Percentiles rank a stretch among this genome's conserved stretches.
Conservation (phyloP, 1,140 invertebrate genomes). For the Aphis gossypii region DNA sequence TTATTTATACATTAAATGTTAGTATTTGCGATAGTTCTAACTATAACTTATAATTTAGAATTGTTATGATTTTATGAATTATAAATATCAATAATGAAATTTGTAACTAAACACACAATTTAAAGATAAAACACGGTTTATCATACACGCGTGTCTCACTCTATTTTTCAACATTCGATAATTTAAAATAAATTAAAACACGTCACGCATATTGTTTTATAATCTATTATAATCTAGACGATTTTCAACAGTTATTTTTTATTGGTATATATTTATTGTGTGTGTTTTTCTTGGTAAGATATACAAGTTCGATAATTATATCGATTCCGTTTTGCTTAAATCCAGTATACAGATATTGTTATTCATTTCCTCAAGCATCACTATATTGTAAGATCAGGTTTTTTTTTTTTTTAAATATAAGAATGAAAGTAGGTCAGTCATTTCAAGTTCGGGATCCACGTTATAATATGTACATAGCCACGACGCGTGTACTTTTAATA, state of each 20-base stretch:
- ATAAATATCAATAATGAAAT: too few species aligned
- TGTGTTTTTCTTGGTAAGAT: background rate
- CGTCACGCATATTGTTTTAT: too few species aligned
- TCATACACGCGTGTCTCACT: too few species aligned
- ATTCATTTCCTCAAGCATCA: background rate
- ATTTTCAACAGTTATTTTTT: background rate
- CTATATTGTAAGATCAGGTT: background rate
- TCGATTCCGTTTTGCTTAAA: background rate
- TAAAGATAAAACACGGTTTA: too few species aligned
- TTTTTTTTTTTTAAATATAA: background rate
- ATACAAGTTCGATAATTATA: background rate
- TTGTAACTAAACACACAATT: too few species aligned
- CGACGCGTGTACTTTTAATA: background rate
- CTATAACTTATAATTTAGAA: too few species aligned
- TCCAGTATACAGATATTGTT: background rate
- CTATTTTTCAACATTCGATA: too few species aligned
- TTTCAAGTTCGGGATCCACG: slow-evolving; percentile 27
- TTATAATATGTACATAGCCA: background rate
- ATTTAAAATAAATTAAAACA: too few species aligned
- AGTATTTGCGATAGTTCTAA: too few species aligned
- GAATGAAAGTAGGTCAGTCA: slow-evolving; percentile 12
- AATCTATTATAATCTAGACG: background rate
- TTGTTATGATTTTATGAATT: too few species aligned
- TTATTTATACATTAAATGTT: too few species aligned
- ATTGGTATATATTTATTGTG: background rate